Evolutionary conservation across 2,888 invertebrate genomes (phyloP).

Genomic region (Hoplodrina blanda): DNA sequence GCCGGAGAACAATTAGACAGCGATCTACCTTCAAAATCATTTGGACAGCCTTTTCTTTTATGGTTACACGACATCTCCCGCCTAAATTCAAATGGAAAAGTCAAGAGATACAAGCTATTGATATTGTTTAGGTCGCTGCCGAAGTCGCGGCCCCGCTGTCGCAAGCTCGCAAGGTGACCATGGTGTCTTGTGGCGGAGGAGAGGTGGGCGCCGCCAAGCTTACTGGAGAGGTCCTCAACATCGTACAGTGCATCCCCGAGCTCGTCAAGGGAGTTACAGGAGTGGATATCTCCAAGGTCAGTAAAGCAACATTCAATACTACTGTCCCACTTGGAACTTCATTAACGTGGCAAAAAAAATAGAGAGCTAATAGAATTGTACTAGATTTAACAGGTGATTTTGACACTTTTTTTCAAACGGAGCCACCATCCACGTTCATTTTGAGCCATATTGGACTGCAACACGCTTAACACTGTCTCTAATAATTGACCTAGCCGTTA

Average conservation of each 20-base stretch:
- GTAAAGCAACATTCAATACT: constrained; percentile 8
- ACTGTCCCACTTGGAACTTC: not conserved
- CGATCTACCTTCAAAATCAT: not conserved
- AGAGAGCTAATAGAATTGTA: no score
- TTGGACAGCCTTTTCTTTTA: not conserved
- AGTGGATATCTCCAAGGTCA: constrained; percentile 96
- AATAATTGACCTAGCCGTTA: constrained; percentile 5
- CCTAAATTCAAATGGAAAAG: not conserved
- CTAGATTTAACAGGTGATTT: no score
- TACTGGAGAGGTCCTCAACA: constrained; percentile 97
- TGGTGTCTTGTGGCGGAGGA: constrained; percentile 98
- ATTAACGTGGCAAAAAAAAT: not conserved
- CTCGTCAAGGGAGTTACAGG: constrained; percentile 98
- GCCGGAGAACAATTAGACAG: not conserved
- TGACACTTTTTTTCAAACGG: no score
- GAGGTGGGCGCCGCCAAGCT: constrained; percentile 98
- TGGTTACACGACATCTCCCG: not conserved
- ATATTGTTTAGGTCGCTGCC: constrained; percentile 94
- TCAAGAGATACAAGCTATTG: no score
- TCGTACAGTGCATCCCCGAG: constrained; percentile 97
- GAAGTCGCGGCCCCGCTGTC: constrained; percentile 98
- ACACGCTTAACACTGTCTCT: constrained; percentile 31
- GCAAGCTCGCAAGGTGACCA: constrained; percentile 98
- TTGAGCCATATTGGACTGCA: not conserved
- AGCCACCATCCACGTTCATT: not conserved